Conservation (phyloP, 2,797 vertebrate genomes). For the Syngnathus rostellatus region DNA sequence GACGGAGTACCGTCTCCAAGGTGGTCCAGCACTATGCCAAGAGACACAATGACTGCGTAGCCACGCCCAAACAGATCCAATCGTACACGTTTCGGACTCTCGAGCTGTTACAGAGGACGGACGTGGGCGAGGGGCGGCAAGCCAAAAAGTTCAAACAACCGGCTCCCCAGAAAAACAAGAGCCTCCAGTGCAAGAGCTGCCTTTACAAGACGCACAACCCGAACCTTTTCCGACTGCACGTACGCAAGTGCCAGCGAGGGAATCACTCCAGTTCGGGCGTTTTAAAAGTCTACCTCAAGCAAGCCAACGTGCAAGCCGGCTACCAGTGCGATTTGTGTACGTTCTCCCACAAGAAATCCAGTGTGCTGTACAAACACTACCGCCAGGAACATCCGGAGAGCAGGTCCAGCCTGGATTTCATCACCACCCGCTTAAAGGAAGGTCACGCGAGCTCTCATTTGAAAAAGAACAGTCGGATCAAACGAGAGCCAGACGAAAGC, state of each 20-base stretch:
- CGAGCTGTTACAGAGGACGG: background rate
- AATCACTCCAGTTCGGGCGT: conserved; percentile 66
- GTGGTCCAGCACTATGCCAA: conserved; percentile 33
- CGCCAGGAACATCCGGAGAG: conserved; percentile 70
- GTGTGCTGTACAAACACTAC: conserved; percentile 72
- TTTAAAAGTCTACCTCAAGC: conserved; percentile 69
- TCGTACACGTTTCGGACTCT: conserved; percentile 29
- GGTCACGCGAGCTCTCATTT: background rate
- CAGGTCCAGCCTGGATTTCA: conserved; percentile 66
- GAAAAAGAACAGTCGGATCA: conserved; percentile 15
- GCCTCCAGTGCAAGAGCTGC: conserved; percentile 75
- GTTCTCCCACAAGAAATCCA: conserved; percentile 72
- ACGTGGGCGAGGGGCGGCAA: background rate
- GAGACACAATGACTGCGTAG: conserved; percentile 20
- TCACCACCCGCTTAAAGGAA: conserved; percentile 54
- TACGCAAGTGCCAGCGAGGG: conserved; percentile 68
- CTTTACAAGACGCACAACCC: conserved; percentile 68
- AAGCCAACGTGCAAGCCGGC: conserved; percentile 71
- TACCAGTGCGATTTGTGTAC: conserved; percentile 84
- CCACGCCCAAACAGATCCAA: background rate
- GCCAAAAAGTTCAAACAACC: background rate
- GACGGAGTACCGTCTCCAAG: background rate
- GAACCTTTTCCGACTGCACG: conserved; percentile 74
- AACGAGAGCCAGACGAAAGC: background rate
- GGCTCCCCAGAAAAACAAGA: conserved; percentile 28